Evolutionary conservation across 2,888 invertebrate genomes (phyloP), one percentile per base, ranked within the genome.

Genomic region (Phaonia tiefii): DNA sequence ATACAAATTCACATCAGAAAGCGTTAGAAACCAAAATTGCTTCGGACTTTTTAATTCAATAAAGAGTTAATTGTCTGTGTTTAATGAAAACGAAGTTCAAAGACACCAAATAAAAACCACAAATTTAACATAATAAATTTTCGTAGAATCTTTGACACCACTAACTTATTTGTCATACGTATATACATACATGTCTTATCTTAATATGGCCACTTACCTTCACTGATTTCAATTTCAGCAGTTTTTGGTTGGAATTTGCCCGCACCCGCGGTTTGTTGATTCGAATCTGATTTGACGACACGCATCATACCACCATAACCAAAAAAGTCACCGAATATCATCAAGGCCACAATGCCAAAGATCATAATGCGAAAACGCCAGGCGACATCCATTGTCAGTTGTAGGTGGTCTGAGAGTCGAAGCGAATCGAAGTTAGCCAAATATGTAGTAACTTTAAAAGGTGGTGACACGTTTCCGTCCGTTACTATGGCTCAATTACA

Each of bases 321-420:
- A 74, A 89, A 89, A 70, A 90, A 88, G 84, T 91, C 91, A 69
- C 91, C 91, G 80, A 91, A 90, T 72, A 91, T 83, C 79, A 91
- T 87, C 84, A 91, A 84, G 51, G 89, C 89, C 80, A 90, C 83
- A 58, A 89, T 86, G 69, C 87, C 87, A 42, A 91, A 87, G 70
- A 91, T 85, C 88, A 90, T 88, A 37, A 91, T 86, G 75, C 91
- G 90, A 85, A 90, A 90, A 79, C 91, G 88, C 91, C 91, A 91
- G 79, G 89, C 90, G 65, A 89, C 87, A 83, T 91, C 89, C 88
- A 91, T 89, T 37, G 22, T 72, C 46, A 26, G 8, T 58, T 42
- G 22, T 15, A 2, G 15, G n/a, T n/a, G n/a, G n/a, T n/a, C n/a
- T n/a, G n/a, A n/a, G 22, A 20, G 31, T n/a, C 26, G 22, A 31